phyloP scores from a whole-genome alignment of 2,888 invertebrate genomes.

The Drosophila multiciliata region DNA sequence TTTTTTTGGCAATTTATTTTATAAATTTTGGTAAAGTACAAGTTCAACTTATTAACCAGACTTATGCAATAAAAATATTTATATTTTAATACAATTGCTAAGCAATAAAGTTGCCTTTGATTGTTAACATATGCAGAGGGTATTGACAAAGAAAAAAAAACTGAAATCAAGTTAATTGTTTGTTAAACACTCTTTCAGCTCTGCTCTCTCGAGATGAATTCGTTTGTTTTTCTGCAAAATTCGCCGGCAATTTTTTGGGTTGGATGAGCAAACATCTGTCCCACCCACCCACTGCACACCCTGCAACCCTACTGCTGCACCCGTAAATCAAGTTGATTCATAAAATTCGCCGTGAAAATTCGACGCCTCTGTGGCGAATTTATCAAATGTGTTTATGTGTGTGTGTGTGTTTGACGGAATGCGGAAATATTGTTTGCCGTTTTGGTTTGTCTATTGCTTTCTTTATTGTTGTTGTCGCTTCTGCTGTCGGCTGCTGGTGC shows the following conservation, averaged over 20 bases:
- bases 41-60: background rate
- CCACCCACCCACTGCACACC: background rate
- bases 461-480: conserved; percentile 29
- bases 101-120: background rate
- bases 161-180: background rate
- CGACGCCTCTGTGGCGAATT: conserved; percentile 49
- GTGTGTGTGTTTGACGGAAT: conserved; percentile 59
- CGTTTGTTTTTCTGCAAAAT: conserved; percentile 53
- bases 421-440: conserved; percentile 72
- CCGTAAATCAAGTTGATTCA: conserved; percentile 4
- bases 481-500: conserved; percentile 33
- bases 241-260: conserved; percentile 39
- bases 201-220: conserved; percentile 39
- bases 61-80: background rate
- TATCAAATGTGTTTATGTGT: conserved; percentile 58
- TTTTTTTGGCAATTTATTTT: background rate
- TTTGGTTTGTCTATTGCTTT: conserved; percentile 47
- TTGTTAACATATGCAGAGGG: background rate
- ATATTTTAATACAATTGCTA: background rate
- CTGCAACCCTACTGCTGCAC: background rate
- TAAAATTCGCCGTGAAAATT: conserved; percentile 18
- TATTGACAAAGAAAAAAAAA: background rate
- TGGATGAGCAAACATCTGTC: conserved; percentile 12
- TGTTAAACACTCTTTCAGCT: conserved; percentile 9
- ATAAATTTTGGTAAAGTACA: background rate